Evolutionary conservation across 2,113 vertebrate genomes (phyloP).

Genomic region (Coturnix japonica): DNA sequence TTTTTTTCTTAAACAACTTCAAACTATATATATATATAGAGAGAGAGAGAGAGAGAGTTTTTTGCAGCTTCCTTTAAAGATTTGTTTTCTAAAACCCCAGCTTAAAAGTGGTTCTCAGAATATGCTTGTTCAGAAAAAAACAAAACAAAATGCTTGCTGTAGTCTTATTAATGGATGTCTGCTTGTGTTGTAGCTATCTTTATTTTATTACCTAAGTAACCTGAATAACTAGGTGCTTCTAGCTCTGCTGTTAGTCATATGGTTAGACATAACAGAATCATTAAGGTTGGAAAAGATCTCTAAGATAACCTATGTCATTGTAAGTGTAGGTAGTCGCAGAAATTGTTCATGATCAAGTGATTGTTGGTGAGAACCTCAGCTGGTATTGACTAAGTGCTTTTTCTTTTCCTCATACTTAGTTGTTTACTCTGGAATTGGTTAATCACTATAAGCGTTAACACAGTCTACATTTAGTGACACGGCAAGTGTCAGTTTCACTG

Average conservation of each 20-base stretch:
- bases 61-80: background rate
- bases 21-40: background rate
- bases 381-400: background rate
- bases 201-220: background rate
- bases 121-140: background rate
- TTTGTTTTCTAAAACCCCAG: background rate
- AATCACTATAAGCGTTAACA: background rate
- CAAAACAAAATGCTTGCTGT: background rate
- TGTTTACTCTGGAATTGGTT: background rate
- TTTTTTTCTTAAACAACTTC: background rate
- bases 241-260: background rate
- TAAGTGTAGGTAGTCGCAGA: background rate
- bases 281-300: too few relatives aligned
- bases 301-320: fast-evolving
- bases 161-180: background rate
- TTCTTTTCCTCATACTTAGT: background rate
- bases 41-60: too few relatives aligned
- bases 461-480: background rate
- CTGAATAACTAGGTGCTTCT: background rate
- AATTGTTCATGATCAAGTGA: background rate
- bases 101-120: background rate
- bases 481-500: background rate
- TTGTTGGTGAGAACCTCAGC: background rate
- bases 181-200: background rate
- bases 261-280: too few relatives aligned